These are phyloP conservation scores for Centroberyx gerrardi DNA, from an alignment of 2,797 vertebrate genomes.

Conservation along the genomic window DNA sequence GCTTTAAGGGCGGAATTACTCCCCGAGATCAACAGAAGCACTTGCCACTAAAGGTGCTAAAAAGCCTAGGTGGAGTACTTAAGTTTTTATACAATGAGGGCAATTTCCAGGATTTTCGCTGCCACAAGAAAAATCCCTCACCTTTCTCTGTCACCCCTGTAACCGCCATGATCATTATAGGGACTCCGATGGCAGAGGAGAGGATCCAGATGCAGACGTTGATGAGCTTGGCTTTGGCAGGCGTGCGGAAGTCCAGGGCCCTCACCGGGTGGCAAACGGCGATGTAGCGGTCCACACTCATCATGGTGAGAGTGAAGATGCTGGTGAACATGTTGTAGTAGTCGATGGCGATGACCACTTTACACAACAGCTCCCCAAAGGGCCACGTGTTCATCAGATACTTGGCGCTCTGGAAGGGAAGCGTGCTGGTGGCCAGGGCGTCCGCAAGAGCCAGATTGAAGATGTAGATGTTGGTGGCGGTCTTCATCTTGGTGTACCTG, in stretches of 20 bases:
- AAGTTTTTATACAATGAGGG: slow-evolving; percentile 3
- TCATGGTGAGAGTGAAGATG: slow-evolving; percentile 99
- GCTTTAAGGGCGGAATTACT: slow-evolving; percentile 17
- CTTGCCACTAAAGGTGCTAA: slow-evolving; percentile 1
- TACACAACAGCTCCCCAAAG: slow-evolving; percentile 94
- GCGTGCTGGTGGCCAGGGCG: slow-evolving; percentile 94
- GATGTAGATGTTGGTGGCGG: slow-evolving; percentile 98
- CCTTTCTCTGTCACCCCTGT: slow-evolving; percentile 85
- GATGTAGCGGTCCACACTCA: slow-evolving; percentile 97
- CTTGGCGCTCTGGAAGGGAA: slow-evolving; percentile 97
- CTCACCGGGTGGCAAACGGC: slow-evolving; percentile 96
- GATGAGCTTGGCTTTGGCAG: slow-evolving; percentile 95
- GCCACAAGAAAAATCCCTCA: slow-evolving; percentile 48
- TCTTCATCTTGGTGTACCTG: slow-evolving; percentile 99
- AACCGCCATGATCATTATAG: slow-evolving; percentile 95
- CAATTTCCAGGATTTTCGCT: slow-evolving; percentile 15
- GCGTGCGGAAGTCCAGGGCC: slow-evolving; percentile 95
- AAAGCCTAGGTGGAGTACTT: background rate
- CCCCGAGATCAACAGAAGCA: slow-evolving; percentile 24
- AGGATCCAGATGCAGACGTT: slow-evolving; percentile 97
- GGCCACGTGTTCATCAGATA: slow-evolving; percentile 97
- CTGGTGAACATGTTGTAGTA: slow-evolving; percentile 99
- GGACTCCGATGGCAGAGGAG: slow-evolving; percentile 93
- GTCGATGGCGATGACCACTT: slow-evolving; percentile 94
- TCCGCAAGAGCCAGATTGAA: slow-evolving; percentile 97